Percentiles rank a stretch among this genome's conserved stretches.
These are phyloP conservation scores for Mamestra brassicae DNA, from an alignment of 2,888 invertebrate genomes.

Conservation along the genomic window DNA sequence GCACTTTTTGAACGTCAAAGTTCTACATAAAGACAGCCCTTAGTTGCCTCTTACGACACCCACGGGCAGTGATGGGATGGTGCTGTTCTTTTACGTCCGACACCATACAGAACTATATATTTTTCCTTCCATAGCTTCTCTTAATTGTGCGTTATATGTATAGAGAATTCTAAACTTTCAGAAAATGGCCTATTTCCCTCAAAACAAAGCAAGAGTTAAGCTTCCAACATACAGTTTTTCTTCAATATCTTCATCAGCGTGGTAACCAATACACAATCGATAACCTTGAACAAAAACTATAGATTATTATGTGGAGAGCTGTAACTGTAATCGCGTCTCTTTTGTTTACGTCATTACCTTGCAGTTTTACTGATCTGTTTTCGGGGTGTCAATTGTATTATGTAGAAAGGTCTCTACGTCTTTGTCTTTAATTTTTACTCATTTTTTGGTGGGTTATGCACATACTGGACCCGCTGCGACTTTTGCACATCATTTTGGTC, in stretches of 20 bases:
- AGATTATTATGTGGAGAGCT: constrained; percentile 23
- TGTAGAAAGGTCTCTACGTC: too few species aligned
- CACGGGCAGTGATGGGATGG: too few species aligned
- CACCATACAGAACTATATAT: too few species aligned
- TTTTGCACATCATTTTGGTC: too few species aligned
- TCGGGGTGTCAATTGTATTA: neutral
- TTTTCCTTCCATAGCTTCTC: too few species aligned
- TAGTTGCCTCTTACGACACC: too few species aligned
- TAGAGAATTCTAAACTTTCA: neutral
- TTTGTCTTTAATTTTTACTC: neutral
- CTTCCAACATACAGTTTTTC: constrained; percentile 20
- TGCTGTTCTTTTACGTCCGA: too few species aligned
- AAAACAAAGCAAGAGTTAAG: constrained; percentile 41
- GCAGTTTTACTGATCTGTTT: neutral
- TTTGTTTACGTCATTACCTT: neutral
- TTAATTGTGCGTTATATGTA: neutral
- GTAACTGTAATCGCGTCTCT: constrained; percentile 12
- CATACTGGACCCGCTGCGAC: too few species aligned
- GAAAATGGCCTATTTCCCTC: constrained; percentile 26
- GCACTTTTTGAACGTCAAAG: too few species aligned
- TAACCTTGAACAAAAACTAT: constrained; percentile 2
- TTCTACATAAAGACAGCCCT: too few species aligned
- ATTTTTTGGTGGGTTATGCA: neutral
- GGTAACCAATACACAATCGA: constrained; percentile 40
- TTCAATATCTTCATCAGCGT: constrained; percentile 37